phyloP scores from a whole-genome alignment of 2,113 vertebrate species.

The Halcyon malimbica region DNA sequence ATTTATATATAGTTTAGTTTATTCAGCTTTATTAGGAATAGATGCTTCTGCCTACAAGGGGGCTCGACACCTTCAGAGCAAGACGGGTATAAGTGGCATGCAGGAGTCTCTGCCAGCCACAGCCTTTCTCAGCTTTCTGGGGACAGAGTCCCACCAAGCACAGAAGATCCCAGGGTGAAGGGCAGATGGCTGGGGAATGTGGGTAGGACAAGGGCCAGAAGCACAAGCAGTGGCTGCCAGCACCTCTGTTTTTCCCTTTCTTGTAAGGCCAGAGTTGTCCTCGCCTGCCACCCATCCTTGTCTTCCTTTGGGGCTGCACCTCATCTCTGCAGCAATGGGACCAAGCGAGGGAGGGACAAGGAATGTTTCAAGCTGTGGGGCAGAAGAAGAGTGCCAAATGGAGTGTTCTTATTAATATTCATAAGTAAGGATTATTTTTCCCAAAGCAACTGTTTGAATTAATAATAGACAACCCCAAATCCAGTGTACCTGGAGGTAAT shows the following conservation, averaged over 20 bases:
- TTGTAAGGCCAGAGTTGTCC: not conserved
- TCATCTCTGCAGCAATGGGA: not conserved
- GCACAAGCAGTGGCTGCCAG: not conserved
- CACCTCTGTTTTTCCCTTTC: not conserved
- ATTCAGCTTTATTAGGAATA: not conserved
- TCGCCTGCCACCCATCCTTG: not conserved
- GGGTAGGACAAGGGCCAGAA: not conserved
- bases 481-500: not conserved
- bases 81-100: accelerated
- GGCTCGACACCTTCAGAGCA: not conserved
- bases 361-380: not conserved
- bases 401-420: not conserved
- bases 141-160: not conserved
- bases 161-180: not conserved
- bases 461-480: not conserved
- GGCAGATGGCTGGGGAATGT: not conserved
- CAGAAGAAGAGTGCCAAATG: not conserved
- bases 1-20: not conserved
- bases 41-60: not conserved
- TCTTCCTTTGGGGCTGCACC: not conserved
- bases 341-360: accelerated
- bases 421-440: not conserved
- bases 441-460: not conserved
- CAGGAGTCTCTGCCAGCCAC: not conserved
- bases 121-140: not conserved